Percentiles rank a stretch among this genome's conserved stretches.
Conservation (phyloP, 2,113 vertebrate genomes). For the Alexandromys fortis region DNA sequence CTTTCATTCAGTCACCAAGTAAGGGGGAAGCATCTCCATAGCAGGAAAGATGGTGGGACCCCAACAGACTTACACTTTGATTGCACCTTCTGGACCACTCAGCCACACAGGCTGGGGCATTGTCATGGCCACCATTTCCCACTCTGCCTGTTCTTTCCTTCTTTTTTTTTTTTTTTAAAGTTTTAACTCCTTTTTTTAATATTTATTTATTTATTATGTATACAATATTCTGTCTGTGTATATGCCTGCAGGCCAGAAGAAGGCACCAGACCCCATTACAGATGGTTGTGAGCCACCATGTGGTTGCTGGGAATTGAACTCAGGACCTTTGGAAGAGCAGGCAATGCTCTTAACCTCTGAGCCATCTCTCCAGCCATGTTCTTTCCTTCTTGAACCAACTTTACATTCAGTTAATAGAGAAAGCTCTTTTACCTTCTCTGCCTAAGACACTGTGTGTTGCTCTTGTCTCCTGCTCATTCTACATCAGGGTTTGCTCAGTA, state of each 20-base stretch:
- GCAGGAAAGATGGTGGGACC: background rate
- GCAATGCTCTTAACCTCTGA: no score
- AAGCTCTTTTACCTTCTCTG: background rate
- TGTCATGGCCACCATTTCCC: background rate
- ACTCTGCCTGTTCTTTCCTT: background rate
- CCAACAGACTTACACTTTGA: background rate
- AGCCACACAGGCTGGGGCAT: background rate
- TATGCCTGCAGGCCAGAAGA: no score
- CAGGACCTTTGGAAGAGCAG: no score
- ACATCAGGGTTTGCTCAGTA: background rate
- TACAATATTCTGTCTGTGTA: no score
- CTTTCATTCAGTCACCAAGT: background rate
- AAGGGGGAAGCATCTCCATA: background rate
- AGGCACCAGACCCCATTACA: no score
- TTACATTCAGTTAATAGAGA: background rate
- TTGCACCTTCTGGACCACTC: background rate
- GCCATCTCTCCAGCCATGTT: no score
- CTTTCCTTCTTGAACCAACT: background rate
- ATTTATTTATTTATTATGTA: no score
- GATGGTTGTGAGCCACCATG: no score
- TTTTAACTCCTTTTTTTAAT: no score
- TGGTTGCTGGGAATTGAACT: no score
- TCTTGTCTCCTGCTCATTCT: background rate
- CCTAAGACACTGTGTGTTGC: fast-evolving
- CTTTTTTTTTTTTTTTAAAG: background rate